Evolutionary conservation across 2,113 vertebrate species (phyloP).

Genomic region (Jaculus jaculus): DNA sequence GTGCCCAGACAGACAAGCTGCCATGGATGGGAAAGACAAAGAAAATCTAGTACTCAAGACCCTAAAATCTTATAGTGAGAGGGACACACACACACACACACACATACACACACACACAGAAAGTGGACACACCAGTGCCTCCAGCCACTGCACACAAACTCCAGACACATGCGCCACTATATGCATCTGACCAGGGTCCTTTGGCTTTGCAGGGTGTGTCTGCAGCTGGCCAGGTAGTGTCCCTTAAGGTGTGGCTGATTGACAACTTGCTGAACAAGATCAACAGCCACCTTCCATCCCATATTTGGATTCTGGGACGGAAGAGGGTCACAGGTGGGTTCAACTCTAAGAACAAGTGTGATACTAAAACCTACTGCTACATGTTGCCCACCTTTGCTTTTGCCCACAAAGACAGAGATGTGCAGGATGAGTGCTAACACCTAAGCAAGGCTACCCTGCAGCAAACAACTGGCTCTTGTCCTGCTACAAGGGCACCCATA

Average conservation of each 20-base stretch:
- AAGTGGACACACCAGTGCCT: no score
- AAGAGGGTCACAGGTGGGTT: constrained; percentile 96
- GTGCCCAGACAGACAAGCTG: constrained; percentile 98
- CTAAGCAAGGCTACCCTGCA: constrained; percentile 87
- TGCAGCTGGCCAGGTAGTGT: constrained; percentile 97
- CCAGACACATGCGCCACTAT: no score
- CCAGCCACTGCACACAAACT: no score
- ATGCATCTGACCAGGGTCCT: no score
- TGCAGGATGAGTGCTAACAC: constrained; percentile 86
- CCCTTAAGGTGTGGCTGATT: constrained; percentile 95
- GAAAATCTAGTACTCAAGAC: no score
- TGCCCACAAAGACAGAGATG: constrained; percentile 89
- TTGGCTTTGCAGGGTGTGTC: constrained; percentile 99
- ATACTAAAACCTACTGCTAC: constrained; percentile 95
- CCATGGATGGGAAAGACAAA: no score
- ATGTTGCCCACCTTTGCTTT: constrained; percentile 96
- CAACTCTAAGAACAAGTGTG: constrained; percentile 98
- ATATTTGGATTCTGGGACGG: constrained; percentile 94
- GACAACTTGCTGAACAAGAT: constrained; percentile 93
- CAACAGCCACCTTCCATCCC: constrained; percentile 92
- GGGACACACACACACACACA: no score
- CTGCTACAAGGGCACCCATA: constrained; percentile 94
- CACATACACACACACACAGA: no score
- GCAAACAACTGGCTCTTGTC: constrained; percentile 89
- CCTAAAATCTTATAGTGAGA: no score